Base-by-base conservation (phyloP, 2,113 vertebrate genomes). In the Nesogale talazaci region DNA sequence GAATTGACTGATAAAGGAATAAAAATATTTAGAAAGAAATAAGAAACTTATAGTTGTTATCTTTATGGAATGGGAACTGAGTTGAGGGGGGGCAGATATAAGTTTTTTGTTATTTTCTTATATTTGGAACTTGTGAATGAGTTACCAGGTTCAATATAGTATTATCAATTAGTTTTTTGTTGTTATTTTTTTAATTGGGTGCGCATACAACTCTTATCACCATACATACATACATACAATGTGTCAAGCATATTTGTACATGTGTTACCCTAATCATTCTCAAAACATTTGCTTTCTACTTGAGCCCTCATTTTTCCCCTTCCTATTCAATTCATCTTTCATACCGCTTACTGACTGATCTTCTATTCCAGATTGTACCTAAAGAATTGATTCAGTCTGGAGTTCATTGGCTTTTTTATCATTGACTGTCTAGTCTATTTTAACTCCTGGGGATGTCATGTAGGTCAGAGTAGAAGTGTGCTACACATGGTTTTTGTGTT, bases 71-170 rank as follows among this genome's bases (percentile, higher is more conserved):
- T 75, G 61, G 46, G 36, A 92, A 70, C 52, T 81, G 42, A 90
- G 31, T 27, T 46, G 23, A 84, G 10, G 34, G 17, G 67, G 29
- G 11, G n/a, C 16, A 46, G n/a, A 74, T 42, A 61, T 77, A 93
- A 80, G 79, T 2, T 5, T 70, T 19, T 84, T 42, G 46, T 14
- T 86, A 31, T 36, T 78, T 10, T 72, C 19, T 90, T 77, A 91
- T 79, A 38, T 85, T 67, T 83, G 36, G 94, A 92, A 82, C 31
- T 65, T 84, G 7, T 81, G n/a, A 92, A 67, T 65, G 31, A 38
- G 65, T 81, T 92, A 46, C 46, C 6, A 61, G 42, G 8, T 46
- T 31, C 40, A 92, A 90, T 92, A 34, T 31, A 70, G 82, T 40
- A 77, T 3, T 20, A 78, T 92, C 27, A 78, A 14, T 87, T 74